Conservation (phyloP, 1,140 invertebrate genomes). For the Caligus rogercresseyi region DNA sequence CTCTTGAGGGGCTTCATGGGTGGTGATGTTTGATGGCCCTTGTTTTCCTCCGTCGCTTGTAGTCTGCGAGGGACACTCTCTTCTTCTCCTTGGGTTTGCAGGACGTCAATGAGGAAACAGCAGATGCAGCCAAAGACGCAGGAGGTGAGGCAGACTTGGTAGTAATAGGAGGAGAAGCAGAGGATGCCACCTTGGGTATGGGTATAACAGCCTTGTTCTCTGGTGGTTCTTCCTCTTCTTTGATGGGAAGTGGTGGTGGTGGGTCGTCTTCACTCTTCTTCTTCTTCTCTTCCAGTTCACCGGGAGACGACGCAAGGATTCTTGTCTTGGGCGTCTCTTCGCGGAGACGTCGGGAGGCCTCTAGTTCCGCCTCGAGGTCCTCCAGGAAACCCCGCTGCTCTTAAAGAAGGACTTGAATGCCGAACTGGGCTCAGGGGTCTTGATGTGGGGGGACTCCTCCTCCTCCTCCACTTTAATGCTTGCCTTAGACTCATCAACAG, state of each 20-base stretch:
- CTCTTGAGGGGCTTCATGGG: too few species aligned
- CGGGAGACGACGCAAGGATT: neutral
- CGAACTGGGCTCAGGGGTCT: neutral
- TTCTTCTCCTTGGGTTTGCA: conserved; percentile 7
- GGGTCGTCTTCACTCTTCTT: neutral
- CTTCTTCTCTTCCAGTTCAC: neutral
- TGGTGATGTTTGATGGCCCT: neutral
- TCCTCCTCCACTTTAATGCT: neutral
- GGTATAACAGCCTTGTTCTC: too few species aligned
- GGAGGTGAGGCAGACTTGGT: neutral
- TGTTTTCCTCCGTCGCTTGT: conserved; percentile 2
- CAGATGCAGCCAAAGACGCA: neutral
- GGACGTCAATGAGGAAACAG: too few species aligned
- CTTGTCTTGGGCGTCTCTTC: neutral
- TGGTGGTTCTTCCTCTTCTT: neutral
- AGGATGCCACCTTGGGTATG: neutral
- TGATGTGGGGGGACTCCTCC: neutral
- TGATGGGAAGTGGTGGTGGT: neutral
- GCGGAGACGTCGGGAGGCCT: neutral
- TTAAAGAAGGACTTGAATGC: conserved; percentile 19
- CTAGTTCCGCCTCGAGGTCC: conserved; percentile 13
- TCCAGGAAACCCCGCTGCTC: conserved; percentile 4
- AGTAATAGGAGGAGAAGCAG: neutral
- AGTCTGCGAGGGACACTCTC: conserved; percentile 18
- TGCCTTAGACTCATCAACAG: neutral